phyloP scores from a whole-genome alignment of 2,888 invertebrate species.

The Adela reaumurella region DNA sequence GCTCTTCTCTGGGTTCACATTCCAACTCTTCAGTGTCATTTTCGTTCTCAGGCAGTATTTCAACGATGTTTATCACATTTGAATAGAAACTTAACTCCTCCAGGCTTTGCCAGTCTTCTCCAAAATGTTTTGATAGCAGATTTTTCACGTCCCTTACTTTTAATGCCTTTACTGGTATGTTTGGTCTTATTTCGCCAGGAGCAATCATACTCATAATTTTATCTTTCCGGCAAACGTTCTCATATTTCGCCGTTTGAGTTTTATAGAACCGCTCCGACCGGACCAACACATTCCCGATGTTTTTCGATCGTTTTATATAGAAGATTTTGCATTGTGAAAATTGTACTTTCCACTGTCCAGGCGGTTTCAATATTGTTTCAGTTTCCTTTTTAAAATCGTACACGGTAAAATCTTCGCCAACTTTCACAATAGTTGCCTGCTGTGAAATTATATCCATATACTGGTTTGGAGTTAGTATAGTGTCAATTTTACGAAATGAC shows the following conservation, averaged over 20 bases:
- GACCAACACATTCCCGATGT: conserved; percentile 9
- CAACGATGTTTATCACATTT: too few species aligned
- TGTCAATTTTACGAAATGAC: conserved; percentile 10
- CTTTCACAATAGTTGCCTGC: conserved; percentile 9
- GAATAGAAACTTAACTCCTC: too few species aligned
- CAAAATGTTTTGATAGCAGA: conserved; percentile 10
- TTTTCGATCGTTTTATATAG: conserved; percentile 9
- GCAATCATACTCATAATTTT: conserved; percentile 8
- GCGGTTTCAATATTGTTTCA: conserved; percentile 9
- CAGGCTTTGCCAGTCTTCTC: not conserved
- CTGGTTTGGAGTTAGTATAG: conserved; percentile 11
- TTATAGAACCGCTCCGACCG: conserved; percentile 11
- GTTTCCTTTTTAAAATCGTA: conserved; percentile 9
- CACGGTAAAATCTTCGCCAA: conserved; percentile 12
- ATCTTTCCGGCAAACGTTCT: conserved; percentile 8
- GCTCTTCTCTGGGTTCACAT: too few species aligned
- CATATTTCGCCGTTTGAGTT: conserved; percentile 7
- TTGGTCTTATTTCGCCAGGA: conserved; percentile 3
- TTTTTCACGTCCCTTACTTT: conserved; percentile 12
- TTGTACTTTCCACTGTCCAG: conserved; percentile 9
- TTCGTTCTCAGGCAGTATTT: too few species aligned
- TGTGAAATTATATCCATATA: conserved; percentile 9
- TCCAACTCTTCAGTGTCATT: too few species aligned
- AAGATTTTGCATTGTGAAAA: conserved; percentile 11
- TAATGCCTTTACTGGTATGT: conserved; percentile 11